Evolutionary conservation across 2,888 invertebrate genomes (phyloP).

Genomic region (Scaptomyza caliginosa): DNA sequence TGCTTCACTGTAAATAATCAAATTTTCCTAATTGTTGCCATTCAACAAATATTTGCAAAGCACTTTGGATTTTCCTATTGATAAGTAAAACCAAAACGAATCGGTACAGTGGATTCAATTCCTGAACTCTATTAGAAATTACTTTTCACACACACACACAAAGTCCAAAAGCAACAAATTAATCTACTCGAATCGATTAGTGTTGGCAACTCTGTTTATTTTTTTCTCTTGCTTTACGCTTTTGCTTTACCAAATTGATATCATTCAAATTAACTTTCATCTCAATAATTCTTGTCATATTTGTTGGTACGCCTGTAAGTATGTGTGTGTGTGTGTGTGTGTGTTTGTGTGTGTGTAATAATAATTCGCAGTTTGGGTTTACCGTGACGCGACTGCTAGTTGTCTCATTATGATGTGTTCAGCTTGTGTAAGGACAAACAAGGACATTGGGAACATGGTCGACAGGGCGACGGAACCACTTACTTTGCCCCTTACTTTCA

Average conservation of each 20-base stretch:
- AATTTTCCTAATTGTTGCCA: background rate
- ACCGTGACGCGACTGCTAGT: slow-evolving; percentile 60
- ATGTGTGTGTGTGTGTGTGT: background rate
- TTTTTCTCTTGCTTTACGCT: too few species aligned
- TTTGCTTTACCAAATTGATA: slow-evolving; percentile 32
- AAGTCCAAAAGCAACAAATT: slow-evolving; percentile 17
- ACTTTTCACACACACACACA: slow-evolving; percentile 7
- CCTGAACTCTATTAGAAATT: too few species aligned
- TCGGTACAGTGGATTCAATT: background rate
- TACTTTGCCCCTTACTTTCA: slow-evolving; percentile 39
- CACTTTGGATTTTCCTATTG: slow-evolving; percentile 7
- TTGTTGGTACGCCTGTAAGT: too few species aligned
- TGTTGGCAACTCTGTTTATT: slow-evolving; percentile 10
- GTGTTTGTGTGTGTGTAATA: background rate
- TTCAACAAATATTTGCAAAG: slow-evolving; percentile 26
- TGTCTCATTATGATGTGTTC: slow-evolving; percentile 75
- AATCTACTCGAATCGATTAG: slow-evolving; percentile 26
- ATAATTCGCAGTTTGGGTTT: slow-evolving; percentile 18
- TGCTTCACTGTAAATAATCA: background rate
- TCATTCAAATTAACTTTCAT: slow-evolving; percentile 43
- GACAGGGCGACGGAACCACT: slow-evolving; percentile 61
- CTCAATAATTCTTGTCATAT: slow-evolving; percentile 4
- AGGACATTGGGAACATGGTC: slow-evolving; percentile 56
- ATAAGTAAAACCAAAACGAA: background rate
- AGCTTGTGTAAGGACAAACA: slow-evolving; percentile 63